These are phyloP conservation scores for Amia ocellicauda DNA, from an alignment of 2,113 vertebrate genomes.

Conservation along the genomic window DNA sequence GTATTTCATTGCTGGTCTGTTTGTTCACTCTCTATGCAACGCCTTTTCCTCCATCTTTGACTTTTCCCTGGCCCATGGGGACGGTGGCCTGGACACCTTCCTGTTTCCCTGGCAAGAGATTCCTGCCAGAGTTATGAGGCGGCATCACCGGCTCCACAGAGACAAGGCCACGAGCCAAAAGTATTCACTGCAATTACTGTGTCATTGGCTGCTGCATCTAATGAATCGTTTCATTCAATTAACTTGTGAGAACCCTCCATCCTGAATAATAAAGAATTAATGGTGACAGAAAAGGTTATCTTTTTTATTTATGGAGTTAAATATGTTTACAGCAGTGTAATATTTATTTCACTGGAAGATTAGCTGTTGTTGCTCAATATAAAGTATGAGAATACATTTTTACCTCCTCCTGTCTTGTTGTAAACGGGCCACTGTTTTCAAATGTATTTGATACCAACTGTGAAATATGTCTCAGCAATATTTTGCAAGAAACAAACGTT, in stretches of 20 bases:
- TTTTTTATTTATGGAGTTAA: no score
- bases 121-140: neutral
- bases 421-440: no score
- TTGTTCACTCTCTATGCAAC: no score
- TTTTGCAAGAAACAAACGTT: no score
- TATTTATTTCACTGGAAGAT: no score
- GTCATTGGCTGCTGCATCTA: neutral
- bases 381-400: no score
- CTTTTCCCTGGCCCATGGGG: neutral
- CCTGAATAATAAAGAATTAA: conserved; percentile 4
- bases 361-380: no score
- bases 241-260: neutral
- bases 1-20: neutral
- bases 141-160: neutral
- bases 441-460: no score
- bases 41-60: neutral
- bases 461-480: no score
- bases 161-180: neutral
- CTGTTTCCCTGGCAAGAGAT: neutral
- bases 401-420: no score
- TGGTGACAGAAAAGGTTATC: neutral
- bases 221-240: conserved; percentile 4
- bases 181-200: neutral
- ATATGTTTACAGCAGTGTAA: no score
- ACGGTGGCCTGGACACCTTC: neutral